Evolutionary conservation across 2,888 invertebrate genomes (phyloP), one percentile per base, ranked within the genome.

Genomic region (Coremacera marginata): DNA sequence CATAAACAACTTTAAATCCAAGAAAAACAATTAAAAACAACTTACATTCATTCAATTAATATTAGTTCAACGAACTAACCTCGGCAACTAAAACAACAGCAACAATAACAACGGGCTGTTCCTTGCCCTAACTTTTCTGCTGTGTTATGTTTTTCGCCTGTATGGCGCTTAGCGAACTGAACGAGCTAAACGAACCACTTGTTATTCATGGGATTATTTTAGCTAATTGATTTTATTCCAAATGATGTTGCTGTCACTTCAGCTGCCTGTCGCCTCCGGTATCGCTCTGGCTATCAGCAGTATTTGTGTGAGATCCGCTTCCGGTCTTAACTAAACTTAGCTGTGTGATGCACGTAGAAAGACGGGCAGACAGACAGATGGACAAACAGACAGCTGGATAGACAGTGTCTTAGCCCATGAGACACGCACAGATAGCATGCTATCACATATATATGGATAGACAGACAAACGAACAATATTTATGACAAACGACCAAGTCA

Each of bases 171-270:
- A 31, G 9, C 27, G 8, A 22, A n/a, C 11, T 31, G 63, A 63
- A 25, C 34, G 22, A 27, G 27, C 55, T 70, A 5, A 49, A 27
- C n/a, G 55, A 57, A 44, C 76, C 31, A 57, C 67, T 77, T 77
- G 57, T 22, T 72, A 77, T 77, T 52, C 77, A 77, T 67, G 68
- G 68, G 55, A 57, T 73, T 57, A 27, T n/a, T 34, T 72, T 55
- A 25, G 72, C 77, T 77, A 77, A 77, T 77, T 77, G 77, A 76
- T 71, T 65, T 68, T 31, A 44, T 55, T 71, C 34, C 63, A 71
- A 52, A 71, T 71, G 63, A 8, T 34, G 75, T 34, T n/a, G 70
- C 71, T 37, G 37, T 63, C 75, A 60, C 76, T 65, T n/a, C 70
- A 72, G 44, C 11, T 49, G 76, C 76, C 62, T 2, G 57, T 8